Evolutionary conservation across 2,888 invertebrate genomes (phyloP), one percentile per base, ranked within the genome.

Genomic region (Megastigmus dorsalis): DNA sequence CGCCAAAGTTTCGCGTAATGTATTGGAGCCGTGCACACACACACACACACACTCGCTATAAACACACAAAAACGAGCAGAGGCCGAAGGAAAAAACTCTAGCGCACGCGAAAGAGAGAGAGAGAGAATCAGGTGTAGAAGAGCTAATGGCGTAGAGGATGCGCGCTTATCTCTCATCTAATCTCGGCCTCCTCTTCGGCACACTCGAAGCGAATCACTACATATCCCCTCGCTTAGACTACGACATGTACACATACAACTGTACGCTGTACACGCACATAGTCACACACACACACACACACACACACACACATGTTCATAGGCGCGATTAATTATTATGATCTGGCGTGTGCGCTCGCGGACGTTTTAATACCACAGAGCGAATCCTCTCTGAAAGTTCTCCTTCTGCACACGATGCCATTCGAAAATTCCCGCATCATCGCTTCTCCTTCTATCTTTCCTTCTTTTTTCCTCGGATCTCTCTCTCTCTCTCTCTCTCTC

Each of bases 311-410:
- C 18, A 9, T 18, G 28, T 23, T 38, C 50, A 20, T 13, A 10
- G 30, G 15, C 33, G 15, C 70, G 60, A 70, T 70, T 63, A 70
- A 70, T 70, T 70, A 70, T 63, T 63, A 70, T 52, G 36, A 70
- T 70, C 62, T 63, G 18, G 63, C 26, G 48, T 13, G 48, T 15
- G 50, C 30, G 54, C 54, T 33, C 20, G 38, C 48, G 41, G 50
- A 55, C 71, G 41, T 66, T 72, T 50, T 65, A 65, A 72, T 72
- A 41, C 50, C n/a, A n/a, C n/a, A n/a, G n/a, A n/a, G 10, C 30
- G 50, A 50, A 38, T 36, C 20, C 15, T 15, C 15, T 33, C 2
- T 45, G n/a, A n/a, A n/a, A 38, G 20, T 13, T 52, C 23, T 26
- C 6, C 50, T 52, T 66, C 72, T 66, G n/a, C n/a, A n/a, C n/a